These are phyloP conservation scores for Alauda arvensis DNA, from an alignment of 2,797 vertebrate species.

Conservation along the genomic window DNA sequence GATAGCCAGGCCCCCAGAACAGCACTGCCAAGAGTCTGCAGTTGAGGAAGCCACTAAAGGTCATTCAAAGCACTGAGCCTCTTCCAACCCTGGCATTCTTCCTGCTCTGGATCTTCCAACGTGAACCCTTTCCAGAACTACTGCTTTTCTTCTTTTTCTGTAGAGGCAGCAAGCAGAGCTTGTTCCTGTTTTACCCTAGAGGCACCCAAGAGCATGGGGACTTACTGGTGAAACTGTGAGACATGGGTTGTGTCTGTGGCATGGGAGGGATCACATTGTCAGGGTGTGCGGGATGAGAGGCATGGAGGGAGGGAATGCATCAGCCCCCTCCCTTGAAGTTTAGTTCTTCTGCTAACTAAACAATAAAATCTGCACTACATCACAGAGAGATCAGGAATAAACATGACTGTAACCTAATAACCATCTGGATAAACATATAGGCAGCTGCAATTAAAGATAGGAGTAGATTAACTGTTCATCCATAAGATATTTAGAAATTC, in stretches of 20 bases:
- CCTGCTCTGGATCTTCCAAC: not conserved
- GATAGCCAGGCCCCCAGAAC: not conserved
- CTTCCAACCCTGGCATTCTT: not conserved
- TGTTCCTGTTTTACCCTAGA: not conserved
- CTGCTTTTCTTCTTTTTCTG: not conserved
- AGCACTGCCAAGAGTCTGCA: not conserved
- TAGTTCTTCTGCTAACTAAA: not conserved
- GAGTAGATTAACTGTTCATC: not conserved
- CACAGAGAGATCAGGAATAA: not conserved
- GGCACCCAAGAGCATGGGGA: not conserved
- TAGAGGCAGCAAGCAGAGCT: not conserved
- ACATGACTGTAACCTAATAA: not conserved
- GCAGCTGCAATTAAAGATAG: not conserved
- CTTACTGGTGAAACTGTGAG: not conserved
- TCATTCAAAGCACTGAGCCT: not conserved
- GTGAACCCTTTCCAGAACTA: not conserved
- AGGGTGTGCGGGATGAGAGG: fast-evolving
- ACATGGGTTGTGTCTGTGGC: fast-evolving
- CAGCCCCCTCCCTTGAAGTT: not conserved
- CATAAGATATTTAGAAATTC: not conserved
- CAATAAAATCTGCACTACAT: not conserved
- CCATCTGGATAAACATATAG: not conserved
- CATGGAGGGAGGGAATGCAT: fast-evolving
- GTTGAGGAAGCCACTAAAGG: not conserved
- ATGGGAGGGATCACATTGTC: fast-evolving